A percentile compares a stretch with the other conserved stretches of the same genome.
phyloP scores from a whole-genome alignment of 2,888 invertebrate species.

The Limnephilus rhombicus region DNA sequence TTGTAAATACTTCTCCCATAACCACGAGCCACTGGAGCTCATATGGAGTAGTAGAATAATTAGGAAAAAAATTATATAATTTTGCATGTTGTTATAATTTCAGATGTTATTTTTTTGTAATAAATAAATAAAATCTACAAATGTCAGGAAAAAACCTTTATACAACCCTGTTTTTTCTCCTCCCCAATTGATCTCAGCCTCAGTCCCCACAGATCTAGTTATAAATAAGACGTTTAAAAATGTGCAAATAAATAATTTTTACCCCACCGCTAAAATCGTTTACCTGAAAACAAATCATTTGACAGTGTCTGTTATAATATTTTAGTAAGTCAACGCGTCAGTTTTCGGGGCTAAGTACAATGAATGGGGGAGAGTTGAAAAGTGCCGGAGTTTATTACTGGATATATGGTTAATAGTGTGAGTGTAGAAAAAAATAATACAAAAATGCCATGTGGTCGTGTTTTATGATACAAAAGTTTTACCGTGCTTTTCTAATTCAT shows the following conservation, averaged over 20 bases:
- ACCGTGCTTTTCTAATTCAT: no score
- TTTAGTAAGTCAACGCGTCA: not conserved
- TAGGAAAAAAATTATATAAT: no score
- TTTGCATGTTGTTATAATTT: no score
- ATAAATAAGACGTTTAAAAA: not conserved
- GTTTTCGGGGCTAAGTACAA: not conserved
- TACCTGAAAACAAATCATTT: not conserved
- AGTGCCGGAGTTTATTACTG: not conserved
- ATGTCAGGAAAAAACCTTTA: not conserved
- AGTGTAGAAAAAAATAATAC: no score
- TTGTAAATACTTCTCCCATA: no score
- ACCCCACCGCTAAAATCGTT: not conserved
- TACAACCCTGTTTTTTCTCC: not conserved
- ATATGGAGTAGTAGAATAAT: no score
- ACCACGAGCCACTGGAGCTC: no score
- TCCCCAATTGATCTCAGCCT: not conserved
- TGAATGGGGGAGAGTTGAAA: not conserved
- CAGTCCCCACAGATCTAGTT: not conserved
- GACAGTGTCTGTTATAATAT: not conserved
- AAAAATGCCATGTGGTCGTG: no score
- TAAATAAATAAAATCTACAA: not conserved
- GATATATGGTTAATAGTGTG: conserved; percentile 4
- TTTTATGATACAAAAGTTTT: no score
- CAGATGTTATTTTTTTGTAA: no score
- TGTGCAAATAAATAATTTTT: not conserved